phyloP scores from a whole-genome alignment of 2,888 invertebrate genomes.

The Drosophila birchii region DNA sequence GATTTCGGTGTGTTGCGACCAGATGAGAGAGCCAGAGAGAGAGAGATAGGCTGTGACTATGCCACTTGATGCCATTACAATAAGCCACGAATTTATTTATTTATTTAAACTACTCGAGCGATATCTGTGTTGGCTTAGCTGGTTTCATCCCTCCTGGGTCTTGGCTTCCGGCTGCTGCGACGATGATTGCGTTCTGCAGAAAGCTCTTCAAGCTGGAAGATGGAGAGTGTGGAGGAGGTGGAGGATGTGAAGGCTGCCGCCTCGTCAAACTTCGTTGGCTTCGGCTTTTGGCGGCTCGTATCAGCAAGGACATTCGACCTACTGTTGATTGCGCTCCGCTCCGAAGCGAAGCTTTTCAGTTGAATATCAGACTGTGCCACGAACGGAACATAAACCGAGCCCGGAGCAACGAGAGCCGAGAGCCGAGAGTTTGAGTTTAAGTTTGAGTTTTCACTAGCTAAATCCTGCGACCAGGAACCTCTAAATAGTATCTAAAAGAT shows the following conservation, averaged over 20 bases:
- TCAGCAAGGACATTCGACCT: constrained; percentile 80
- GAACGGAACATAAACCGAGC: constrained; percentile 62
- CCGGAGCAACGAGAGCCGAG: constrained; percentile 16
- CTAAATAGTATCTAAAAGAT: constrained; percentile 7
- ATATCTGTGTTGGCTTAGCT: constrained; percentile 57
- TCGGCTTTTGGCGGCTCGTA: constrained; percentile 51
- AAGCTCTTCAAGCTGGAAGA: constrained; percentile 24
- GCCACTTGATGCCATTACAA: constrained; percentile 40
- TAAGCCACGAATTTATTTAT: constrained; percentile 61
- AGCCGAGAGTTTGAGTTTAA: constrained; percentile 9
- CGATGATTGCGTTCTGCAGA: constrained; percentile 42
- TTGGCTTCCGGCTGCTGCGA: constrained; percentile 32
- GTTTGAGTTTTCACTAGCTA: background rate
- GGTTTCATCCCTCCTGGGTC: background rate
- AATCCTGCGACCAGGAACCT: background rate
- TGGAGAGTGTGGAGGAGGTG: background rate
- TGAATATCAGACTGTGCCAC: constrained; percentile 78
- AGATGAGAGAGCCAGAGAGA: background rate
- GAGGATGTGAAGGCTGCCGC: constrained; percentile 13
- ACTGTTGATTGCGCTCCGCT: constrained; percentile 71
- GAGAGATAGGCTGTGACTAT: constrained; percentile 2
- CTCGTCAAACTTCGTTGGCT: constrained; percentile 46
- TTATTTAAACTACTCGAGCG: constrained; percentile 58
- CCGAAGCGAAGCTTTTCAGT: constrained; percentile 72
- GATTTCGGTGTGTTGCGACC: too few relatives aligned